Conservation (phyloP, 2,888 invertebrate genomes). For the Urechis unicinctus region DNA sequence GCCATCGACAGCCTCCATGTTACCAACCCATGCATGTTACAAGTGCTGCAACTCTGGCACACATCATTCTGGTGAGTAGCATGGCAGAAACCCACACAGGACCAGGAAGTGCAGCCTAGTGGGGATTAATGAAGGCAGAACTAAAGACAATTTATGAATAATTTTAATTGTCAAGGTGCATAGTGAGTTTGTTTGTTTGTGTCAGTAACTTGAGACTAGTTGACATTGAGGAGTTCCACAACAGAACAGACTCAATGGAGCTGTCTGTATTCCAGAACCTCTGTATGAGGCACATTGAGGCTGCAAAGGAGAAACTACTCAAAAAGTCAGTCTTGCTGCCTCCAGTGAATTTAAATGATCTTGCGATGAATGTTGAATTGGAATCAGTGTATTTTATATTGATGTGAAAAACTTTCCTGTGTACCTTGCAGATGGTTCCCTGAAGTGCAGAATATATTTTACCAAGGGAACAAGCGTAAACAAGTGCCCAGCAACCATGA, state of each 20-base stretch:
- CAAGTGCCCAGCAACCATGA: slow-evolving; percentile 53
- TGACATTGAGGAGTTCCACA: slow-evolving; percentile 48
- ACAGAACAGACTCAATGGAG: slow-evolving; percentile 60
- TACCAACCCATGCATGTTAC: slow-evolving; percentile 75
- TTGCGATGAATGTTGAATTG: too few relatives aligned
- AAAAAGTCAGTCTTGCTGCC: slow-evolving; percentile 54
- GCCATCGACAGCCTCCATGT: slow-evolving; percentile 63
- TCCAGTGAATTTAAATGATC: not conserved
- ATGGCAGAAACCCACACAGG: too few relatives aligned
- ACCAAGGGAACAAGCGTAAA: slow-evolving; percentile 49
- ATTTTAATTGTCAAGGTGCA: too few relatives aligned
- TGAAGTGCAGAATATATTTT: slow-evolving; percentile 50
- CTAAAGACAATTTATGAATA: too few relatives aligned
- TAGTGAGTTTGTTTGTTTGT: slow-evolving; percentile 1
- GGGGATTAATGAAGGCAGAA: too few relatives aligned
- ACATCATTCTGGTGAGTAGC: slow-evolving; percentile 66
- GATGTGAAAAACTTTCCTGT: too few relatives aligned
- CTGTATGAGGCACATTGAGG: slow-evolving; percentile 61
- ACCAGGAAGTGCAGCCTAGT: too few relatives aligned
- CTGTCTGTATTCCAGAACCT: slow-evolving; percentile 59
- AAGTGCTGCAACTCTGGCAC: slow-evolving; percentile 73
- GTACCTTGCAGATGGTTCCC: slow-evolving; percentile 49
- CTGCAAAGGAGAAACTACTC: slow-evolving; percentile 62
- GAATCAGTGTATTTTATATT: not conserved
- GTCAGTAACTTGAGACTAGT: slow-evolving; percentile 44